Evolutionary conservation across 2,888 invertebrate species (phyloP), one percentile per base, ranked within the genome.

Genomic region (Diadegma fenestrale): DNA sequence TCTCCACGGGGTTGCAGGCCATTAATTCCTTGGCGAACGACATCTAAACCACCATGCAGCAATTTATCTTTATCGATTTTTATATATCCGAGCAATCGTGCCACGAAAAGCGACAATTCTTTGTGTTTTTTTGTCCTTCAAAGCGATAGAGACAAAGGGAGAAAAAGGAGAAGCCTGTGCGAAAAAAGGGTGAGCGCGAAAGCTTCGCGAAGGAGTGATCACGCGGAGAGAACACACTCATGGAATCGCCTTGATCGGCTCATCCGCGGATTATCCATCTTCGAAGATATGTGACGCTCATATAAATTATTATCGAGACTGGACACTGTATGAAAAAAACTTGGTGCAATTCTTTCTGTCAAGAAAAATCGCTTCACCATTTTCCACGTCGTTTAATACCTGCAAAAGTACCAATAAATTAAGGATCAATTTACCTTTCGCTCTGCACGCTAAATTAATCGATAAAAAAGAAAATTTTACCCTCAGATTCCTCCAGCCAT

Each of bases 21-120:
- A 85, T 82, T 82, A 82, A 85, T 85, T 85, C 76, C 64, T 72
- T 77, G 22, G 77, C 72, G 80, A 77, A 80, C 80, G 82, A 83
- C 83, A 80, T 77, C 80, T 77, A 77, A 80, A 77, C 80, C 80
- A 69, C 72, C 63, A 68, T 83, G 51, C 77, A 76, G 73, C 77
- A 77, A 86, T 83, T 80, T 85, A 80, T 83, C 83, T 82, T 86
- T 86, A 86, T 86, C 77, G 83, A 80, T 83, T 86, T 86, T 86
- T 48, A 26, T 77, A 77, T 73, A 66, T 63, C 68, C 77, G 22
- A 77, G 80, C 79, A 76, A 76, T 80, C 61, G 76, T 68, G 48
- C 12, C 71, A 26, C 45, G 54, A 75, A 37, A 80, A 66, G 58
- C 33, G 69, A 78, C 33, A 78, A 69, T 58, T 43, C 41, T 37